A percentile compares a stretch with the other conserved stretches of the same genome.
Evolutionary conservation across 2,888 invertebrate genomes (phyloP).

Genomic region (Harpalus rubripes): DNA sequence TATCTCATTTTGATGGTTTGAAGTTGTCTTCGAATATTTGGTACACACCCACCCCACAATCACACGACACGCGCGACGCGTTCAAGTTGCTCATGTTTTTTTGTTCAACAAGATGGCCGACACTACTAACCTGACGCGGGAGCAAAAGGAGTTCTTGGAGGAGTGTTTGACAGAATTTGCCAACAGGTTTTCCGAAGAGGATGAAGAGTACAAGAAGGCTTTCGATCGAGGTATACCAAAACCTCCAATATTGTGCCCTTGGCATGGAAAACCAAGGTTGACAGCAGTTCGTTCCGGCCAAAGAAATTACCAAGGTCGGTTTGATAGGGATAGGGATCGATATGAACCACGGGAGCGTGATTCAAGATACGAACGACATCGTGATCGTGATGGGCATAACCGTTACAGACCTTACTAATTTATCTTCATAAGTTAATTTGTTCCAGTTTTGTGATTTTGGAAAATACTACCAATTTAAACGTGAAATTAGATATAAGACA

Average conservation of each 20-base stretch:
- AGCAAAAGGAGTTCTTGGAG: conserved; percentile 76
- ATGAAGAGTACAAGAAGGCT: conserved; percentile 75
- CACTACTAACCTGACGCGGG: conserved; percentile 72
- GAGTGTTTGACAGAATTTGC: conserved; percentile 76
- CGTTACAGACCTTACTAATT: conserved; percentile 69
- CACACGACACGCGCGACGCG: not conserved
- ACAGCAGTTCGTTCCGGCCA: conserved; percentile 67
- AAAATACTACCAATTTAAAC: conserved; percentile 25
- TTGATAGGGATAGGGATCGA: conserved; percentile 64
- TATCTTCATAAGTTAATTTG: not conserved
- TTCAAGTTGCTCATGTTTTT: not conserved
- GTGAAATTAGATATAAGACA: conserved; percentile 16
- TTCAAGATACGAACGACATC: conserved; percentile 62
- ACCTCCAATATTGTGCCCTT: conserved; percentile 77
- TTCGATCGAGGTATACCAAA: conserved; percentile 73
- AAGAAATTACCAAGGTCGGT: conserved; percentile 66
- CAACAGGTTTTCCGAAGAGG: conserved; percentile 76
- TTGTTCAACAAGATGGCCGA: conserved; percentile 55
- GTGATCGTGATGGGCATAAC: conserved; percentile 37
- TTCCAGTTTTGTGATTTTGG: conserved; percentile 10
- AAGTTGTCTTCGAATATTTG: not conserved
- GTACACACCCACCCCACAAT: not conserved
- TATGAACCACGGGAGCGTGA: conserved; percentile 65
- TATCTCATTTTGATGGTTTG: not conserved
- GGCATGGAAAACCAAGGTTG: conserved; percentile 73